Percentiles rank a stretch among this genome's conserved stretches.
phyloP scores from a whole-genome alignment of 53 echinoderm and acorn worm species.

The Pentamera pediparva region DNA sequence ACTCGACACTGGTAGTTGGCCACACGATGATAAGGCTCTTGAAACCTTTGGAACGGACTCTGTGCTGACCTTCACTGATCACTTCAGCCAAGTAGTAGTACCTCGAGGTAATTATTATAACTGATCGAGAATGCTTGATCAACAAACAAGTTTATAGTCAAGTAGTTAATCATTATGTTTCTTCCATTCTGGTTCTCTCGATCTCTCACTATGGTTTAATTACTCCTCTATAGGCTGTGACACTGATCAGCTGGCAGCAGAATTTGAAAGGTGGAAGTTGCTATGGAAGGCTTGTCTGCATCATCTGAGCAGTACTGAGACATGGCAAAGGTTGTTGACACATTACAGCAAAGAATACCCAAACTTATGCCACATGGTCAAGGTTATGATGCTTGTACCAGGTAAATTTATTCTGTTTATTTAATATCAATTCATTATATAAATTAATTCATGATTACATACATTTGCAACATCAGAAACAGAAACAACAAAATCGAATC shows the following conservation, averaged over 20 bases:
- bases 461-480: too few relatives aligned
- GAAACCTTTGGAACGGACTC: conserved; percentile 1
- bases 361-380: conserved; percentile 2
- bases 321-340: background rate
- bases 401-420: too few relatives aligned
- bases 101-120: conserved; percentile 2
- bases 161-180: too few relatives aligned
- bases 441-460: too few relatives aligned
- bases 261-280: background rate
- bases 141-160: too few relatives aligned
- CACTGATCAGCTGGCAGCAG: background rate
- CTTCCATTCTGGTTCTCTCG: too few relatives aligned
- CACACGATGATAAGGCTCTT: background rate
- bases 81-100: background rate
- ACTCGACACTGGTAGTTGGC: background rate
- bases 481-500: too few relatives aligned
- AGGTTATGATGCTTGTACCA: conserved; percentile 22
- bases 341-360: background rate
- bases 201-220: too few relatives aligned
- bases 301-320: background rate
- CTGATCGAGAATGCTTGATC: too few relatives aligned
- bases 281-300: background rate
- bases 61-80: background rate
- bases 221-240: background rate
- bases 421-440: too few relatives aligned